Conservation (phyloP, 2,113 vertebrate genomes). For the Pleuronectes platessa region DNA sequence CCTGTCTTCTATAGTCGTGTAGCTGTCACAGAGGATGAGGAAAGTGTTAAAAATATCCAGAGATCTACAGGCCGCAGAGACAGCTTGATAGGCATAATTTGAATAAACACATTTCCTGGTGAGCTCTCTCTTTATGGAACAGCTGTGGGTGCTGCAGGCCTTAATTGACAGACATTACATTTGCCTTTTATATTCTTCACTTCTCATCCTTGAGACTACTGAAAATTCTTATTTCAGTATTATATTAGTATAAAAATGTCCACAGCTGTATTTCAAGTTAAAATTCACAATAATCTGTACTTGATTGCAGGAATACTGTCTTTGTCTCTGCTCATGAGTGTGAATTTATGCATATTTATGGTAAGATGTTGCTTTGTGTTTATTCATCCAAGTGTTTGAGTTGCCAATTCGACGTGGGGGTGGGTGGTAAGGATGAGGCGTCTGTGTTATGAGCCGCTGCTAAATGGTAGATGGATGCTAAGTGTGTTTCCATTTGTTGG, state of each 20-base stretch:
- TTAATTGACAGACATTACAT: neutral
- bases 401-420: constrained; percentile 21
- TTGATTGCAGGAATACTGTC: neutral
- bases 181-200: neutral
- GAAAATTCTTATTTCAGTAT: too few relatives aligned
- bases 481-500: constrained; percentile 27
- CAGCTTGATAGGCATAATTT: neutral
- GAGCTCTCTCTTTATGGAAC: neutral
- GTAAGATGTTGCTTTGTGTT: constrained; percentile 24
- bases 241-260: neutral
- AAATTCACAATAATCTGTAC: neutral
- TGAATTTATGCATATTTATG: constrained; percentile 9
- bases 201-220: too few relatives aligned
- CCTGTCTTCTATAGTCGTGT: constrained; percentile 7
- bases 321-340: neutral
- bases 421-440: constrained; percentile 6
- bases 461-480: constrained; percentile 53
- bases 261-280: neutral
- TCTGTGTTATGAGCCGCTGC: constrained; percentile 51
- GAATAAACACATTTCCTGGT: constrained; percentile 1
- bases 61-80: neutral
- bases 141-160: neutral
- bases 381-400: neutral
- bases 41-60: constrained; percentile 1
- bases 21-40: neutral